Conservation (phyloP, 2,113 vertebrate species). For the Pterocles orientalis region DNA sequence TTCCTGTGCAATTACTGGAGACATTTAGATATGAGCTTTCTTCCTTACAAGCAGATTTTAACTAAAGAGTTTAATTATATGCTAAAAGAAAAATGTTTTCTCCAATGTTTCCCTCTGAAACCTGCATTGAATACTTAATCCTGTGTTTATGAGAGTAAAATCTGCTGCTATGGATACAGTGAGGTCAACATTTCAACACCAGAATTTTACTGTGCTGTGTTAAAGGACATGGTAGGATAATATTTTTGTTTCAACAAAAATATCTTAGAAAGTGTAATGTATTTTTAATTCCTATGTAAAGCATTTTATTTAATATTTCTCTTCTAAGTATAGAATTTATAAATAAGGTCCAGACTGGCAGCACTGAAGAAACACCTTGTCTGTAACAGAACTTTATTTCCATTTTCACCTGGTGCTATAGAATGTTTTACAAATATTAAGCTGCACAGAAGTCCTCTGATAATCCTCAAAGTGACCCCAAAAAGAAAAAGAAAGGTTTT, state of each 20-base stretch:
- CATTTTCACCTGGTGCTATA: neutral
- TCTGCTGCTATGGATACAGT: slow-evolving; percentile 71
- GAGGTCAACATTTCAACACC: slow-evolving; percentile 41
- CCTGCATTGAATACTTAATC: slow-evolving; percentile 29
- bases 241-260: slow-evolving; percentile 5
- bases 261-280: neutral
- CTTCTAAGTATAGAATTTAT: neutral
- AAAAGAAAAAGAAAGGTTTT: neutral
- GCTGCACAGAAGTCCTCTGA: neutral
- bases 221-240: neutral
- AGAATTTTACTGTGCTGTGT: slow-evolving; percentile 2
- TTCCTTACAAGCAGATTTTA: slow-evolving; percentile 46
- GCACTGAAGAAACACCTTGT: neutral
- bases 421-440: neutral
- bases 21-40: slow-evolving; percentile 26
- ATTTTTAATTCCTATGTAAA: slow-evolving; percentile 7
- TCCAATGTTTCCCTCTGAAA: slow-evolving; percentile 41
- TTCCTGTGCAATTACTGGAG: slow-evolving; percentile 13
- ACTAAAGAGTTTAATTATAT: slow-evolving; percentile 56
- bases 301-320: slow-evolving; percentile 6
- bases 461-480: slow-evolving; percentile 8
- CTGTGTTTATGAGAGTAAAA: slow-evolving; percentile 41
- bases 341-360: neutral
- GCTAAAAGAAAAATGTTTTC: slow-evolving; percentile 38
- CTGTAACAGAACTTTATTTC: neutral